Evolutionary conservation across 2,888 invertebrate species (phyloP).

Genomic region (Siphlonurus alternatus): DNA sequence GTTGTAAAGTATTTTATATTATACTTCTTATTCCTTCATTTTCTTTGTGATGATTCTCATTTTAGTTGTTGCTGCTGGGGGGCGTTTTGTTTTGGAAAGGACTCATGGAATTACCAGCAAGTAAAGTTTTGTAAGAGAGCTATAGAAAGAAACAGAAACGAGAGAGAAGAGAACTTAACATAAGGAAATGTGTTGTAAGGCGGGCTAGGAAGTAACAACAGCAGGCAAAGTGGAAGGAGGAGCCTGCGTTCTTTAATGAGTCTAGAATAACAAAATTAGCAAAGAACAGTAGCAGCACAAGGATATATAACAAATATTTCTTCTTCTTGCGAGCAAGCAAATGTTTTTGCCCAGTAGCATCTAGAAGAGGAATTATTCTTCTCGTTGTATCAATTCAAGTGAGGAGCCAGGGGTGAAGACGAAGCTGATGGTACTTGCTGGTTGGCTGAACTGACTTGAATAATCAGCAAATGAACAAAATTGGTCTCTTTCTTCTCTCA

Average conservation of each 20-base stretch:
- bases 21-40: not conserved
- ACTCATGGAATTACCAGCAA: not conserved
- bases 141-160: no score
- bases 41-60: not conserved
- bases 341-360: not conserved
- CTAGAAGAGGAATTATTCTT: not conserved
- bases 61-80: not conserved
- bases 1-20: not conserved
- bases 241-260: not conserved
- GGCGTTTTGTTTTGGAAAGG: not conserved
- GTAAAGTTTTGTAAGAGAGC: not conserved
- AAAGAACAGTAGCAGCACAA: not conserved
- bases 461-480: not conserved
- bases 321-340: not conserved
- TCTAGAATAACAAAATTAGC: not conserved
- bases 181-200: not conserved
- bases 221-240: not conserved
- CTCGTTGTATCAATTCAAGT: not conserved
- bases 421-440: not conserved
- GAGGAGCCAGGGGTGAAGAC: not conserved
- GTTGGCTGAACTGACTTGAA: not conserved
- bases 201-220: not conserved
- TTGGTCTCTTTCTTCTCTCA: not conserved
- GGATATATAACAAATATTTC: not conserved
- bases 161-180: no score